Evolutionary conservation across 2,888 invertebrate genomes (phyloP), one percentile per base, ranked within the genome.

Genomic region (Parthenolecanium corni): DNA sequence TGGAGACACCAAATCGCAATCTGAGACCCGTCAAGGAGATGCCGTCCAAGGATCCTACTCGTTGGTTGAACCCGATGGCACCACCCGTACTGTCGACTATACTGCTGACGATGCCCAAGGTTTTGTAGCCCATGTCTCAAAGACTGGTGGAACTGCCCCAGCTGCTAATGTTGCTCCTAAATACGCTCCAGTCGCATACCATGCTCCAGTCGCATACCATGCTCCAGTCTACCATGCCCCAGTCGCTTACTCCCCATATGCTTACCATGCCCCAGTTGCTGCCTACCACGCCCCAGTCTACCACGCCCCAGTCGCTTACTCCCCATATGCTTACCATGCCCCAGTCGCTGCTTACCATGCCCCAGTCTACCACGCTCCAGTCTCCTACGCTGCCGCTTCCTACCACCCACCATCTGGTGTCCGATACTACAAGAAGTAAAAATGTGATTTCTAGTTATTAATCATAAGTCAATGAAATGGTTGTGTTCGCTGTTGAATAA

Each of bases 51-150:
- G 70, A 25, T 63, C 65, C 57, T 70, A 70, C 68, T 66, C 65
- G 16, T 58, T 69, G 52, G 64, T 68, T 25, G 69, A 70, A 52
- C 66, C 70, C 42, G 69, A 69, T 62, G 69, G 69, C 47, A 65
- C 66, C 38, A 56, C 65, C 38, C 63, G 69, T 12, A 69, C 69
- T 23, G 69, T 70, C 52, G 64, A 66, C 57, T 70, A 70, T 65
- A 66, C 66, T n/a, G 68, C 70, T 18, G 70, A 69, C 56, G 62
- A 68, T 24, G 67, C 68, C 40, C 67, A 67, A 65, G 70, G 70
- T 38, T 70, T 69, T 67, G 68, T 67, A 44, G 70, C 70, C 14
- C 66, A 67, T n/a, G 69, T 70, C 42, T 63, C 63, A 53, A 65
- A 65, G 36, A 51, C 61, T 31, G 67, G 57, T 12, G 62, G 65